phyloP scores from a whole-genome alignment of 2,797 vertebrate genomes.

The Melanotaenia pygmaea region DNA sequence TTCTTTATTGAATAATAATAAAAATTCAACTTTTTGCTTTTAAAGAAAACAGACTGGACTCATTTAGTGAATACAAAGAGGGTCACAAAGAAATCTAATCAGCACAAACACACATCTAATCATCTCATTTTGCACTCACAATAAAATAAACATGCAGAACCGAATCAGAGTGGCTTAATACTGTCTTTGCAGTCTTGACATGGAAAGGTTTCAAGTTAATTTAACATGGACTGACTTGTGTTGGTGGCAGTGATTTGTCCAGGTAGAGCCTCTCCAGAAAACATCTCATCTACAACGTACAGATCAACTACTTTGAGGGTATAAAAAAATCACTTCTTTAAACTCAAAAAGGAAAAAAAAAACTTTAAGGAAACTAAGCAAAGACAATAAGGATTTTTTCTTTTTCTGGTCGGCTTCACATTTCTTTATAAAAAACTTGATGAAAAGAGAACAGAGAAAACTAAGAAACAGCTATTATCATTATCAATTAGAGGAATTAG shows the following conservation, averaged over 20 bases:
- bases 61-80: slow-evolving; percentile 45
- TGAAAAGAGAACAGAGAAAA: slow-evolving; percentile 27
- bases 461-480: slow-evolving; percentile 33
- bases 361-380: slow-evolving; percentile 6
- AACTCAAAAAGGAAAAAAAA: not conserved
- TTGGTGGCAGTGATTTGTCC: slow-evolving; percentile 44
- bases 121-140: slow-evolving; percentile 45
- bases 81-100: slow-evolving; percentile 39
- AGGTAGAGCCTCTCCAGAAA: slow-evolving; percentile 7
- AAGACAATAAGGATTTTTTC: slow-evolving; percentile 17
- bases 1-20: slow-evolving; percentile 68
- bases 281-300: slow-evolving; percentile 14
- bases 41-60: slow-evolving; percentile 58
- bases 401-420: not conserved
- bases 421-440: not conserved
- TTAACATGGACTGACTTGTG: slow-evolving; percentile 25
- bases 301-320: slow-evolving; percentile 13
- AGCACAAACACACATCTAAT: slow-evolving; percentile 51
- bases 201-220: not conserved
- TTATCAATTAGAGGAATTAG: slow-evolving; percentile 29
- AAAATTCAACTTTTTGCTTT: slow-evolving; percentile 28
- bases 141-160: slow-evolving; percentile 50
- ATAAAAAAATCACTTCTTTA: slow-evolving; percentile 18
- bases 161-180: slow-evolving; percentile 32
- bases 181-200: not conserved